Base-by-base conservation (phyloP, 2,888 invertebrate genomes). In the Drosophila paramelanica region DNA sequence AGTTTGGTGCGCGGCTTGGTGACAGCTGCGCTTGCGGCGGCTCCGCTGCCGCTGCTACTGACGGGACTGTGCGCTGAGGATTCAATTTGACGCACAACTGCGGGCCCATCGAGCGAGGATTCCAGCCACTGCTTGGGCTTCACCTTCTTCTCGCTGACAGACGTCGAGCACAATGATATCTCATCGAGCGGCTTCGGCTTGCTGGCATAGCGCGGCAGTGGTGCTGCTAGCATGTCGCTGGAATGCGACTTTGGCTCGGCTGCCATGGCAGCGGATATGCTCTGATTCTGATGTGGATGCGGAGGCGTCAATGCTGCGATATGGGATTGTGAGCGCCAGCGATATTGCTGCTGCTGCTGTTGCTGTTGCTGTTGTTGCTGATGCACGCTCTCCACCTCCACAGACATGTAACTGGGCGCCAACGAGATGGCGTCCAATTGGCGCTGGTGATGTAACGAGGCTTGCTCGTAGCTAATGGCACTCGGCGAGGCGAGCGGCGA, bases 51-150 rank as follows among this genome's bases (percentile, higher is more conserved):
- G 47, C 55, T 81, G 5, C 71, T 69, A 36, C 75, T 64, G 23
- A 70, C 65, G 11, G 77, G 76, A 67, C 77, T 80, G 45, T 74
- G 73, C 0, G 76, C 69, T 10, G 64, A 45, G 20, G 83, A 69
- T 0, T 89, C 67, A 49, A 83, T 71, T 76, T 90, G 80, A 5
- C 89, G 82, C 33, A 90, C 88, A 6, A 89, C 81, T 2, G 81
- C 73, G 0, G 92, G 93, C 0, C 92, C 91, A 69, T 93, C 92
- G 5, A 93, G 69, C 1, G 92, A 92, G 0, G 93, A 92, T 55
- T 93, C 93, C 57, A 92, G 66, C 93, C 93, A 93, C 65, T 91
- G 91, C 68, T 93, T 93, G 10, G 92, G 82, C 73, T 91, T 92
- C 13, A 86, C 77, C 59, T 89, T 89, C 76, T 92, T 92, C 55